phyloP scores from a whole-genome alignment of 2,888 invertebrate genomes.

The Melangyna quadrimaculata region DNA sequence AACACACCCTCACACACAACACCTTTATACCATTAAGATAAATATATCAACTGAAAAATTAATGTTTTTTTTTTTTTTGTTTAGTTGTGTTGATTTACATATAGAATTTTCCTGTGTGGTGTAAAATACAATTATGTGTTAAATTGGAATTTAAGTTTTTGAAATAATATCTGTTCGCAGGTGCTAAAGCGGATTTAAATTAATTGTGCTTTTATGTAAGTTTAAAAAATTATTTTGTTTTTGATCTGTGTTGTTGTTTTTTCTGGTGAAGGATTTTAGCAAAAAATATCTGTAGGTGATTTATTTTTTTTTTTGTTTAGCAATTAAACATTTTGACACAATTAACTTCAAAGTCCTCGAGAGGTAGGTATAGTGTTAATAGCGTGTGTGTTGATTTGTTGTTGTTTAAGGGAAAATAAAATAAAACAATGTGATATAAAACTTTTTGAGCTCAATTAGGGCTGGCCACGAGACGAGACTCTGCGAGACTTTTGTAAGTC shows the following conservation, averaged over 20 bases:
- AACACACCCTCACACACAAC: neutral
- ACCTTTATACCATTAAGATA: neutral
- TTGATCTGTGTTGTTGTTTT: neutral
- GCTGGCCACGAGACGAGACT: too few species aligned
- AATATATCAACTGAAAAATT: neutral
- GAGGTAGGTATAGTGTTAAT: too few species aligned
- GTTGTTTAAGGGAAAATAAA: too few species aligned
- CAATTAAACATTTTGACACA: neutral
- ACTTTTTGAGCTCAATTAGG: too few species aligned
- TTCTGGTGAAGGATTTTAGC: neutral
- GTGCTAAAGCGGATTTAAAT: constrained; percentile 49
- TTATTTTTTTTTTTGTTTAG: neutral
- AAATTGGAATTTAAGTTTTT: constrained; percentile 53
- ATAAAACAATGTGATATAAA: too few species aligned
- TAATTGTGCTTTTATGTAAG: constrained; percentile 22
- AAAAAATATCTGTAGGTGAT: neutral
- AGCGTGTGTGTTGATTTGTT: too few species aligned
- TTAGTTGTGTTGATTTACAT: neutral
- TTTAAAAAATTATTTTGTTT: neutral
- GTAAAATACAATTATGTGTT: constrained; percentile 10
- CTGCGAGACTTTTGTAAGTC: too few species aligned
- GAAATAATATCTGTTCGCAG: constrained; percentile 30
- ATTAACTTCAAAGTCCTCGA: too few species aligned
- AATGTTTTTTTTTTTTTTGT: neutral
- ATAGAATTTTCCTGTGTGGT: neutral